Base-by-base conservation (phyloP, 1,140 invertebrate genomes). In the Drosophila littoralis region DNA sequence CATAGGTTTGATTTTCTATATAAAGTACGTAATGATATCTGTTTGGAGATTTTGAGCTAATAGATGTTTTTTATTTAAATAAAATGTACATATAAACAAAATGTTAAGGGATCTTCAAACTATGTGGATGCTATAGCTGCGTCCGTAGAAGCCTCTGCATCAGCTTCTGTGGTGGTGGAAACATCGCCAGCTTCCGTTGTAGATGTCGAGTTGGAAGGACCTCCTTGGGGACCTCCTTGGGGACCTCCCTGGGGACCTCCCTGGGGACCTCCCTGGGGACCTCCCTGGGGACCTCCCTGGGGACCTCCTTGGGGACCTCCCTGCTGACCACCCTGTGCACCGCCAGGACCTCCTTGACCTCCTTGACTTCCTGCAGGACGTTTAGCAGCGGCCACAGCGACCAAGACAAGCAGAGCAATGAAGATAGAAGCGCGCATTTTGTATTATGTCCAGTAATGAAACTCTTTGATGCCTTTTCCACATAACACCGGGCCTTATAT, bases 361-460 rank as follows among this genome's bases (percentile, higher is more conserved):
- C 55, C 43, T 3, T 35, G 55, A 0, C 45, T 35, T 3, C 54
- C 54, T 10, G 35, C 42, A 6, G 75, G 75, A 22, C 67, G 75
- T 43, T 78, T 67, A 28, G 68, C 75, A 9, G 55, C 45, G n/a
- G 60, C 76, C 17, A 76, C 35, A 9, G 63, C 72, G 10, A 52
- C 63, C 63, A 76, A 0, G 15, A 42, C 73, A 38, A 68, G 2
- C 33, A 76, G 64, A 35, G 54, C 43, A 42, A 76, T 65, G 4
- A 76, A 36, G 32, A 76, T 60, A n/a, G 59, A 17, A 38, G 48
- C 52, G 28, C 74, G 74, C 74, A 76, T 76, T 22, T 63, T 32
- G 57, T 22, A 22, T 28, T 72, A 52, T 45, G 17, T 15, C 5
- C 13, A 36, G 50, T 9, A 5, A n/a, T 52, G 6, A 7, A 52